phyloP scores from a whole-genome alignment of 2,113 vertebrate genomes.

The Saguinus imperator region DNA sequence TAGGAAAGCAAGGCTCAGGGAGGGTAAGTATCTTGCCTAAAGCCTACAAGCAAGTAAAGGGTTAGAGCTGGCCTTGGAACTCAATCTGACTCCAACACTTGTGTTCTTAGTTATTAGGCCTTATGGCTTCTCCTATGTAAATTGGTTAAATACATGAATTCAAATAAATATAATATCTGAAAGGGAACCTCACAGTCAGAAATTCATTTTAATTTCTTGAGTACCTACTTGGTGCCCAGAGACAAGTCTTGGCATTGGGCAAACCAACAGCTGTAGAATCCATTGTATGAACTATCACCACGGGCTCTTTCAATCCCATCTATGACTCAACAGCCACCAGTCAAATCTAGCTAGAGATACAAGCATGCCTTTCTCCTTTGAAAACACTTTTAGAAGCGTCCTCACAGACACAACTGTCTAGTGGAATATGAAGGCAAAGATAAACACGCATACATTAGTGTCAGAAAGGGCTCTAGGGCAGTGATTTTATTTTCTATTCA shows the following conservation, averaged over 20 bases:
- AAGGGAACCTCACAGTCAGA: neutral
- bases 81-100: neutral
- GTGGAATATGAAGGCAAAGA: constrained; percentile 64
- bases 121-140: neutral
- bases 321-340: neutral
- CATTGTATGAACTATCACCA: neutral
- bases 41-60: neutral
- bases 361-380: neutral
- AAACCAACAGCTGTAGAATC: neutral
- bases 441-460: constrained; percentile 77
- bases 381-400: constrained; percentile 41
- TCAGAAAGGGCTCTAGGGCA: constrained; percentile 72
- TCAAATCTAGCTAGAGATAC: neutral
- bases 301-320: neutral
- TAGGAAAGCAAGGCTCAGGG: neutral
- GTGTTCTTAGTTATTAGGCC: neutral
- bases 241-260: neutral
- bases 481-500: constrained; percentile 74
- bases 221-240: neutral
- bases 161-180: neutral
- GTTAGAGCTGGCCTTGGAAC: neutral
- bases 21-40: neutral
- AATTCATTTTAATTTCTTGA: neutral
- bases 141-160: neutral
- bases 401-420: constrained; percentile 62